A percentile compares a stretch with the other conserved stretches of the same genome.
phyloP scores from a whole-genome alignment of 2,113 vertebrate genomes.

The Narcine bancroftii region DNA sequence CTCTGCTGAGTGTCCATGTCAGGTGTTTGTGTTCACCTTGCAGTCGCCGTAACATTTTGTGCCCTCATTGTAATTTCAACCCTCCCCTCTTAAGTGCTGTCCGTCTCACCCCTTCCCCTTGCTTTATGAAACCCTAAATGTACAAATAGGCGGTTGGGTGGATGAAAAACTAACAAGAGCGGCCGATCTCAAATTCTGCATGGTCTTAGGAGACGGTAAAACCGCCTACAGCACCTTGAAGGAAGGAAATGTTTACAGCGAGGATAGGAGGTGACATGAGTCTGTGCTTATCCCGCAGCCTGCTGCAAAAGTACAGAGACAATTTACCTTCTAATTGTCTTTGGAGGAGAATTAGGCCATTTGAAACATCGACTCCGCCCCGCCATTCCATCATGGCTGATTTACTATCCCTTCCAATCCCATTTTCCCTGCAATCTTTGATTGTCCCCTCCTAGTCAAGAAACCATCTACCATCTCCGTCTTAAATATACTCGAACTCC shows the following conservation, averaged over 20 bases:
- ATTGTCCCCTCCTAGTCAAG: no score
- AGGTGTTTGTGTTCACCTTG: neutral
- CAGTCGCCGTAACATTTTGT: neutral
- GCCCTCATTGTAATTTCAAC: neutral
- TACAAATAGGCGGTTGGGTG: neutral
- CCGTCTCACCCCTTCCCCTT: neutral
- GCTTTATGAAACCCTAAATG: neutral
- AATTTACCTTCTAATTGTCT: neutral
- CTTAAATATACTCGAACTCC: neutral
- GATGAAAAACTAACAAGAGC: neutral
- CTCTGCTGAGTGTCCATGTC: neutral
- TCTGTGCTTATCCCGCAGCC: neutral
- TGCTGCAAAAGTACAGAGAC: neutral
- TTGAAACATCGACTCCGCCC: no score
- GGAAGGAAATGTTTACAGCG: neutral
- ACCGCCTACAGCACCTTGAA: neutral
- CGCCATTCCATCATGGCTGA: no score
- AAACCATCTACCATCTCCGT: no score
- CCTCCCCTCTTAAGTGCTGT: neutral
- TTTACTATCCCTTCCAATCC: no score
- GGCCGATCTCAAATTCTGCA: neutral
- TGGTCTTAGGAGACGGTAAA: neutral
- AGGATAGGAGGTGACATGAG: neutral
- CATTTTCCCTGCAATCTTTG: no score
- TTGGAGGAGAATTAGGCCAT: no score